Conservation (phyloP, 1,140 invertebrate species). For the Myzus persicae region DNA sequence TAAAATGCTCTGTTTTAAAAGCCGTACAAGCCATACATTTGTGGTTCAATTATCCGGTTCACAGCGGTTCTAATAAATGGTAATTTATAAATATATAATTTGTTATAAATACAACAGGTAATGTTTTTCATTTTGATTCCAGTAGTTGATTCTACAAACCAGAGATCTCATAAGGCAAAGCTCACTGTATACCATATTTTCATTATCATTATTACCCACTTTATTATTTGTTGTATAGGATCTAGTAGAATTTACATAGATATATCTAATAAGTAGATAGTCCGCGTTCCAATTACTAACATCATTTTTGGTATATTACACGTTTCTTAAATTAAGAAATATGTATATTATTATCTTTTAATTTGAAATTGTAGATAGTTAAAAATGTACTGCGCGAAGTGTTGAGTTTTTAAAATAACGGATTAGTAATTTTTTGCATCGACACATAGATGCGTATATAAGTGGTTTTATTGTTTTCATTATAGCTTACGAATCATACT, state of each 20-base stretch:
- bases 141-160: neutral
- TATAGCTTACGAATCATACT: neutral
- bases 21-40: neutral
- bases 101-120: no score
- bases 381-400: neutral
- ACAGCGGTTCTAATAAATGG: neutral
- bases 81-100: neutral
- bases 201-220: neutral
- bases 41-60: neutral
- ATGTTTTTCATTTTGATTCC: neutral
- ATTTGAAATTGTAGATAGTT: neutral
- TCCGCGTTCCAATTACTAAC: neutral
- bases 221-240: neutral
- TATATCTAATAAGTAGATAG: conserved; percentile 31
- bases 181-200: neutral
- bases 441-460: neutral
- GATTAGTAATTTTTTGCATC: neutral
- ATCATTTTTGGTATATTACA: neutral
- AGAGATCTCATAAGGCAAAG: neutral
- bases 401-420: neutral
- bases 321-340: neutral
- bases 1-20: neutral
- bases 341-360: conserved; percentile 3
- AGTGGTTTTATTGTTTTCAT: neutral
- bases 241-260: conserved; percentile 7